These are phyloP conservation scores for Drosophila recens DNA, from an alignment of 2,888 invertebrate species.

Conservation along the genomic window DNA sequence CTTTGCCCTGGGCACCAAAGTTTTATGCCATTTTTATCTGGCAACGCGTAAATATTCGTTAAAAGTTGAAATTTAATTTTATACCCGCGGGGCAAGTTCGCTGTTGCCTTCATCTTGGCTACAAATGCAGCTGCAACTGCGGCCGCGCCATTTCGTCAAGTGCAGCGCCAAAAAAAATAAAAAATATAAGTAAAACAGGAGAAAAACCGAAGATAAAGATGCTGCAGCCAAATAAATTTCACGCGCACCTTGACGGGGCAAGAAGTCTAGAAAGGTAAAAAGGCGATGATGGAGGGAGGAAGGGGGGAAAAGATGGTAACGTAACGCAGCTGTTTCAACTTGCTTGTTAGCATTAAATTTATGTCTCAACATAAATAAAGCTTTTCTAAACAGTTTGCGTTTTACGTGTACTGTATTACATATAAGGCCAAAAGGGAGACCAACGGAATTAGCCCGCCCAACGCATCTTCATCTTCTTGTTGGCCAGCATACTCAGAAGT, in stretches of 20 bases:
- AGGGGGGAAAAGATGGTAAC: neutral
- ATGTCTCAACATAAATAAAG: constrained; percentile 81
- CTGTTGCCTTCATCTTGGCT: constrained; percentile 17
- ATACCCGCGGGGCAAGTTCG: constrained; percentile 64
- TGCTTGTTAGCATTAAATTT: constrained; percentile 80
- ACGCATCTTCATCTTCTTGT: constrained; percentile 53
- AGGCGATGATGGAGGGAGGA: neutral
- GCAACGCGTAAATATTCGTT: constrained; percentile 80
- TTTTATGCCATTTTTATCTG: constrained; percentile 79
- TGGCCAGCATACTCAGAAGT: neutral
- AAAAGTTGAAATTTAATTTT: constrained; percentile 81
- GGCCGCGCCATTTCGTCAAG: constrained; percentile 65
- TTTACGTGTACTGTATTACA: constrained; percentile 47
- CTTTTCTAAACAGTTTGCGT: constrained; percentile 76
- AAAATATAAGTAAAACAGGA: constrained; percentile 1
- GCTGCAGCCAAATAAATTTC: constrained; percentile 74
- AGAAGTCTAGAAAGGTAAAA: constrained; percentile 1
- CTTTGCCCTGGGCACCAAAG: constrained; percentile 61
- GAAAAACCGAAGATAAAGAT: constrained; percentile 60
- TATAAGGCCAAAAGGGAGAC: constrained; percentile 12
- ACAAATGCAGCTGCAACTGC: constrained; percentile 38
- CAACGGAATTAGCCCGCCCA: constrained; percentile 39
- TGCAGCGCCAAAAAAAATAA: constrained; percentile 44
- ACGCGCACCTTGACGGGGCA: constrained; percentile 58
- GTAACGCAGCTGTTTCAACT: constrained; percentile 55